A percentile compares a stretch with the other conserved stretches of the same genome.
These are phyloP conservation scores for Pogonocichla stellata DNA, from an alignment of 2,113 vertebrate genomes.

Conservation along the genomic window DNA sequence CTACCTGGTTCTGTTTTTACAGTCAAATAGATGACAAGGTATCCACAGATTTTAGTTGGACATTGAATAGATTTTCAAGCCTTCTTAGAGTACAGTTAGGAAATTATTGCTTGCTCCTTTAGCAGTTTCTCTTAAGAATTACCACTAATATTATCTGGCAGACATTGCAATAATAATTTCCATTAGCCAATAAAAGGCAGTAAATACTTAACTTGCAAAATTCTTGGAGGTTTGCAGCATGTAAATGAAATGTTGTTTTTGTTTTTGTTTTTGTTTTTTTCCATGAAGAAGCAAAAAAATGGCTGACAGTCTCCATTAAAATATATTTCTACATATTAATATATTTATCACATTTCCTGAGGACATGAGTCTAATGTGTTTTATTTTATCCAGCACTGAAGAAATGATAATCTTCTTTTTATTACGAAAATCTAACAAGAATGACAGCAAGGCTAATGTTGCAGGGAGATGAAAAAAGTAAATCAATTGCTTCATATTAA, in stretches of 20 bases:
- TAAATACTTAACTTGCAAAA: background rate
- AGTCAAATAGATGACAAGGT: background rate
- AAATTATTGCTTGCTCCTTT: background rate
- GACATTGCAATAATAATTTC: background rate
- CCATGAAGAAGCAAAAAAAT: background rate
- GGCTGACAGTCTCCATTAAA: background rate
- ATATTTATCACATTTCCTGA: background rate
- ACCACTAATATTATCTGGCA: background rate
- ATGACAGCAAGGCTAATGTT: background rate
- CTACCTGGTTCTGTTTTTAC: background rate
- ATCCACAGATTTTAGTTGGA: background rate
- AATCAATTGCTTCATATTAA: background rate
- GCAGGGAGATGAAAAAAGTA: background rate
- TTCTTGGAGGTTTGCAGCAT: background rate
- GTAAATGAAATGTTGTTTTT: background rate
- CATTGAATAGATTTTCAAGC: background rate
- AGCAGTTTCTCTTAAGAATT: background rate
- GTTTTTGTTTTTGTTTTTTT: background rate
- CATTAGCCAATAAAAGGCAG: background rate
- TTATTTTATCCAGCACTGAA: background rate
- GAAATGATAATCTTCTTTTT: background rate
- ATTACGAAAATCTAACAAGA: background rate
- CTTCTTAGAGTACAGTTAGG: background rate
- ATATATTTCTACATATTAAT: background rate
- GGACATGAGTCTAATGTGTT: background rate